Conservation (phyloP, 1,140 invertebrate genomes). For the Lucilia sericata region DNA sequence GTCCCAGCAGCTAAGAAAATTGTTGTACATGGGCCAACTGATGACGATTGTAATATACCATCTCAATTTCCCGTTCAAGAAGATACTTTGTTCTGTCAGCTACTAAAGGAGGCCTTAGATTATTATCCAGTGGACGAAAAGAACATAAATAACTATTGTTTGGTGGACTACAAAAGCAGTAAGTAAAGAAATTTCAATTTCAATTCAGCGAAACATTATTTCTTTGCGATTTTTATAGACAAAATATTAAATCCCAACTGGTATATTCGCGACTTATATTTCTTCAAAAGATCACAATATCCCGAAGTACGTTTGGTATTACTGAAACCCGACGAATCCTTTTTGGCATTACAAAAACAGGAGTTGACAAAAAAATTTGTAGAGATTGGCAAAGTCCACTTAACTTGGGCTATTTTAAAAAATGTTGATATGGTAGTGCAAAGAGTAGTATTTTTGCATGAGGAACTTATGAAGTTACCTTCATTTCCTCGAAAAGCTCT, state of each 20-base stretch:
- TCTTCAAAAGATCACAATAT: conserved; percentile 98
- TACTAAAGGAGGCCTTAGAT: conserved; percentile 94
- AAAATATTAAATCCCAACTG: conserved; percentile 81
- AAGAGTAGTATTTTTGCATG: conserved; percentile 97
- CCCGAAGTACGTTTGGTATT: conserved; percentile 95
- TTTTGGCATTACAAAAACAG: conserved; percentile 91
- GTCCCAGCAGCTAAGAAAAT: conserved; percentile 99
- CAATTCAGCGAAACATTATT: background rate
- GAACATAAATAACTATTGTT: conserved; percentile 90
- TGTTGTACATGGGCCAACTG: conserved; percentile 87
- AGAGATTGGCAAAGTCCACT: conserved; percentile 94
- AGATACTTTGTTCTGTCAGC: conserved; percentile 97
- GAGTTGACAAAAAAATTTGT: conserved; percentile 95
- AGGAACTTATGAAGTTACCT: conserved; percentile 98
- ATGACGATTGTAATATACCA: conserved; percentile 92
- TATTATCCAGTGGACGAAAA: conserved; percentile 97
- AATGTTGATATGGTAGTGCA: conserved; percentile 95
- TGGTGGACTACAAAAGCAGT: conserved; percentile 98
- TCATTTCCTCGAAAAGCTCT: conserved; percentile 98
- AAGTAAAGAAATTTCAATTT: conserved; percentile 67
- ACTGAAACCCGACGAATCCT: conserved; percentile 92
- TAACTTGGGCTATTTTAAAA: conserved; percentile 91
- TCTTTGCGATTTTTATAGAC: conserved; percentile 47
- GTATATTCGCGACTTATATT: conserved; percentile 98
- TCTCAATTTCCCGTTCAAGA: conserved; percentile 99